Base-by-base conservation (phyloP, 2,888 invertebrate species). In the Ischnus inquisitorius region DNA sequence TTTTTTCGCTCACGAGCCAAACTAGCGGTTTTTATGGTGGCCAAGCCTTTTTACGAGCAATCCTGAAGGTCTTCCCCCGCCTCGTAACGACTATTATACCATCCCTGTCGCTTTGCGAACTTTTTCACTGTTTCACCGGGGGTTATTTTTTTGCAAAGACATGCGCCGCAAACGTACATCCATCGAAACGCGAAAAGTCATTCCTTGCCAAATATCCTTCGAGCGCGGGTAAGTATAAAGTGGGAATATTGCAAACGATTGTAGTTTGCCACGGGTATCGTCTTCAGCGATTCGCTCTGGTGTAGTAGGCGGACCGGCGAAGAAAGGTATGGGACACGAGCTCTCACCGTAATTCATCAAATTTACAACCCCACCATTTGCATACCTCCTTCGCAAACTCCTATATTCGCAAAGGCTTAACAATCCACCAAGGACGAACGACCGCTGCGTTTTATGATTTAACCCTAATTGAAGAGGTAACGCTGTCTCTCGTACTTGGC, bases 381-480 rank as follows among this genome's bases (percentile, higher is more conserved):
- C 91, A 91, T 91, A 91, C 89, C 82, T 88, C 88, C 87, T 88
- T 86, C 82, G 87, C 89, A 90, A 90, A 89, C 81, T 78, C 41
- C 68, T 82, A 87, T 88, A 87, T 88, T 88, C 83, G 89, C 90
- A 91, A 91, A 91, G 91, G 90, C 90, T 92, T 90, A 85, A 60
- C 34, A 75, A 83, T 80, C 74, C 78, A 69, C 80, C 89, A 89
- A 90, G 90, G 88, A 51, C 85, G 83, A 82, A 85, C 87, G 86
- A 84, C 88, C 87, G 83, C 88, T 85, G 84, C 84, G 86, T 90
- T 91, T 92, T 90, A 92, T 86, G 91, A 90, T 92, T 92, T 92
- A 92, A 92, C 91, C 92, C 92, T 90, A 91, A 92, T 93, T 92
- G 91, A 91, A 92, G 91, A 92, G 92, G 90, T 90, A 91, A 87